Base-by-base conservation (phyloP, 2,113 vertebrate genomes). In the Pterocles gutturalis region DNA sequence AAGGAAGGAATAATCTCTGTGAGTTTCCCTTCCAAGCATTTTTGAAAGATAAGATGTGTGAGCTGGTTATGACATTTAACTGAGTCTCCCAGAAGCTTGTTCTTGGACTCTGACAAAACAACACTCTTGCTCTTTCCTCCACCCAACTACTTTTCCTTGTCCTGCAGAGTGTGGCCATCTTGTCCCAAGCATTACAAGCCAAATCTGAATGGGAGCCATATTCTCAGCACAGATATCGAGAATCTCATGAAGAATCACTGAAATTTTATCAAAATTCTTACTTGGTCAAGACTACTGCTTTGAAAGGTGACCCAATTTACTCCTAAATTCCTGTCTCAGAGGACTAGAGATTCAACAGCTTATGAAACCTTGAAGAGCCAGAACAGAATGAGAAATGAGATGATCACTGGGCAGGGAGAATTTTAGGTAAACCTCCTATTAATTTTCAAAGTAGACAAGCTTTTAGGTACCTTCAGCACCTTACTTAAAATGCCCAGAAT, bases 71-170 rank as follows among this genome's bases (percentile, higher is more conserved):
- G 62, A 43, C 58, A 31, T 36, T 76, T 18, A 60, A 55, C 3
- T 24, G 5, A 61, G 51, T 41, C 46, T 79, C 41, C 21, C 33
- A 83, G 55, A 70, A 76, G 51, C 57, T 67, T 83, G n/a, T 38
- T 88, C 33, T 26, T 78, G n/a, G 24, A 60, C 21, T 92, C 43
- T 54, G 36, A 87, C 26, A 76, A 83, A 83, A 90, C 31, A 79
- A 31, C 16, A 33, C 22, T 66, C 57, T 83, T n/a, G 19, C 46
- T 83, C 12, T 80, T 90, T 41, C 46, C 61, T 45, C 38, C 17
- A 38, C 21, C 7, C 57, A 61, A 20, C 19, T 65, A 49, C n/a
- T 60, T 62, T 28, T 60, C 16, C 36, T 77, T 61, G 34, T 57
- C 29, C 51, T 76, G 14, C 12, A 29, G 62, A 84, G 46, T 17